Conservation (phyloP, 2,797 vertebrate species). For the Linurgus olivaceus region DNA sequence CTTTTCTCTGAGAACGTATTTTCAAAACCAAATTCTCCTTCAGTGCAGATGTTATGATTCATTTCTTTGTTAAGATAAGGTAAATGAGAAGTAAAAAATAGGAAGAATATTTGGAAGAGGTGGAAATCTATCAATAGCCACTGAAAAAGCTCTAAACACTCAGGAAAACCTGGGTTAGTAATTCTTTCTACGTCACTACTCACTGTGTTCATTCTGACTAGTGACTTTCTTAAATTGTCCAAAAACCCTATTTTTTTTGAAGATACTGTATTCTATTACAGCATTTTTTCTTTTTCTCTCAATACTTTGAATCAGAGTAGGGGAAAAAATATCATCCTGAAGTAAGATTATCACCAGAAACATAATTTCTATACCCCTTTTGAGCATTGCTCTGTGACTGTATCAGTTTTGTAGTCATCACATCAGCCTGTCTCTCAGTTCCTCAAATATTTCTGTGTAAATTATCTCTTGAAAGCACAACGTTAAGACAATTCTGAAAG, state of each 20-base stretch:
- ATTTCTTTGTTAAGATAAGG: not conserved
- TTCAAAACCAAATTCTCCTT: not conserved
- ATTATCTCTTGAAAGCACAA: not conserved
- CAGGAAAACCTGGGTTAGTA: not conserved
- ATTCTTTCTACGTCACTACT: not conserved
- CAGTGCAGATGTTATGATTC: not conserved
- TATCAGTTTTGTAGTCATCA: not conserved
- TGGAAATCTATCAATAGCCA: not conserved
- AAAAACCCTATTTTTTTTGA: not conserved
- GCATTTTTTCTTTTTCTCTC: not conserved
- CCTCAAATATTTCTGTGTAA: not conserved
- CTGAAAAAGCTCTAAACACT: not conserved
- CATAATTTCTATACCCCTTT: not conserved
- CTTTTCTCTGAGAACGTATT: not conserved
- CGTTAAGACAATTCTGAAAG: not conserved
- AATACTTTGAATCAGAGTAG: not conserved
- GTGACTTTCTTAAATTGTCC: not conserved
- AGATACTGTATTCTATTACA: not conserved
- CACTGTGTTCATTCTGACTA: not conserved
- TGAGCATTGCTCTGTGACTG: not conserved
- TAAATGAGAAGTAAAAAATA: not conserved
- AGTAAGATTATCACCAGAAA: not conserved
- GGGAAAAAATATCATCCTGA: not conserved
- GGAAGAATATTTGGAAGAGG: not conserved
- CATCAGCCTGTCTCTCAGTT: not conserved